Conservation (phyloP, 1,140 invertebrate species). For the Dendroctonus ponderosae region DNA sequence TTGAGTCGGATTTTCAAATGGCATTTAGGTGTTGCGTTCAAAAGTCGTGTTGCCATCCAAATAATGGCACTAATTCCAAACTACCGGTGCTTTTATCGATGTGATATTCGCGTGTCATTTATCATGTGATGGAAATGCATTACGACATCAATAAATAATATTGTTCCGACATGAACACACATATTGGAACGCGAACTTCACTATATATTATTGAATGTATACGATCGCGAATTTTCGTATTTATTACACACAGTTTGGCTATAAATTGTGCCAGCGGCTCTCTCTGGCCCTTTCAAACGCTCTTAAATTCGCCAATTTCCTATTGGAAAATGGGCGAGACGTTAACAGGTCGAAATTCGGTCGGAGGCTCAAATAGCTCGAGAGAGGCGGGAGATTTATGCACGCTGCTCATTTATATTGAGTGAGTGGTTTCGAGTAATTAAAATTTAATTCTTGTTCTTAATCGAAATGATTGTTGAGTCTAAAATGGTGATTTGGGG, state of each 20-base stretch:
- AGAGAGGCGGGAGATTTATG: too few species aligned
- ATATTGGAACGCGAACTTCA: constrained; percentile 16
- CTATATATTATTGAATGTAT: constrained; percentile 19
- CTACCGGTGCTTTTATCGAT: constrained; percentile 1
- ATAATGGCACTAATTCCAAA: not conserved
- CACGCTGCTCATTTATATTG: too few species aligned
- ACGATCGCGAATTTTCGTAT: constrained; percentile 17
- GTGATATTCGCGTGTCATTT: constrained; percentile 18
- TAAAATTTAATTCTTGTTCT: too few species aligned
- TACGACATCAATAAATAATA: constrained; percentile 22
- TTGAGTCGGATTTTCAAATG: not conserved
- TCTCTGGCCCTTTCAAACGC: too few species aligned
- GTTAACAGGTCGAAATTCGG: too few species aligned
- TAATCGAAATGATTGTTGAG: too few species aligned
- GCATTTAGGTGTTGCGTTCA: not conserved
- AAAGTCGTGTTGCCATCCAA: not conserved
- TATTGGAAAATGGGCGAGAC: too few species aligned
- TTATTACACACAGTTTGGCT: constrained; percentile 9
- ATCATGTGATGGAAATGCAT: constrained; percentile 24
- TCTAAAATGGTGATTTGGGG: too few species aligned
- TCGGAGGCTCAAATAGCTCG: too few species aligned
- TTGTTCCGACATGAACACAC: constrained; percentile 19
- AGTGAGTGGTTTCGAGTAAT: too few species aligned
- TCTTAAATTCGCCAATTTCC: too few species aligned
- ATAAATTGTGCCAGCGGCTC: constrained; percentile 3